Evolutionary conservation across 1,140 invertebrate species (phyloP).

Genomic region (Drosophila serrata): DNA sequence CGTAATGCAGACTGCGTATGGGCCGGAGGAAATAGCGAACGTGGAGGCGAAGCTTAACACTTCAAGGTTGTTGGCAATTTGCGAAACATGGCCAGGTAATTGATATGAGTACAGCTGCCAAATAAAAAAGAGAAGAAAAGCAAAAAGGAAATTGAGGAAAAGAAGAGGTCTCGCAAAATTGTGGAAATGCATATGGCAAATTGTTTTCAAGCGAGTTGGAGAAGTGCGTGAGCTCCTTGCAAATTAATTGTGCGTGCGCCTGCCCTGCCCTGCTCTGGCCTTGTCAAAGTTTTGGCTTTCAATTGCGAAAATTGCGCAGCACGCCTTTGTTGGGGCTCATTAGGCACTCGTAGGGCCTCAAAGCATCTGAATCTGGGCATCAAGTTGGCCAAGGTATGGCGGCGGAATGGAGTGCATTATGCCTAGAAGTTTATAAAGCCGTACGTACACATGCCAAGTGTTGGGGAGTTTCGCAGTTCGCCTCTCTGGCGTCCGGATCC

Average conservation of each 20-base stretch:
- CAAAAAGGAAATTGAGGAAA: slow-evolving; percentile 15
- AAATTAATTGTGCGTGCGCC: slow-evolving; percentile 66
- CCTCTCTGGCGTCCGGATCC: slow-evolving; percentile 7
- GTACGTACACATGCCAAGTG: slow-evolving; percentile 49
- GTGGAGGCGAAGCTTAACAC: slow-evolving; percentile 39
- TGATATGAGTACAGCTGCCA: slow-evolving; percentile 59
- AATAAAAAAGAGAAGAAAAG: slow-evolving; percentile 8
- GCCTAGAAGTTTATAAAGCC: slow-evolving; percentile 54
- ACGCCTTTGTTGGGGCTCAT: slow-evolving; percentile 54
- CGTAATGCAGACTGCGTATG: slow-evolving; percentile 13
- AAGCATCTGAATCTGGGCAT: slow-evolving; percentile 19
- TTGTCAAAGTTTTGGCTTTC: slow-evolving; percentile 48
- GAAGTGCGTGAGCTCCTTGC: slow-evolving; percentile 32
- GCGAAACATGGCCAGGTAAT: slow-evolving; percentile 63
- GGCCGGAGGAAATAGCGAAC: neutral
- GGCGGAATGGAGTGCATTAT: slow-evolving; percentile 57
- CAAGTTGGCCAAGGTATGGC: slow-evolving; percentile 11
- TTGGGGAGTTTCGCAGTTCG: slow-evolving; percentile 16
- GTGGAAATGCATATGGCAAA: slow-evolving; percentile 56
- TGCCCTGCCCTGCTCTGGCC: too few relatives aligned
- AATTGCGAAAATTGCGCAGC: slow-evolving; percentile 48
- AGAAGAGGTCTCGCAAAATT: slow-evolving; percentile 32
- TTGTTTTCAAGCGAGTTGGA: slow-evolving; percentile 23
- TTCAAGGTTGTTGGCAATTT: slow-evolving; percentile 66
- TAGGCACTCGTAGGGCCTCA: slow-evolving; percentile 34